Evolutionary conservation across 2,113 vertebrate species (phyloP).

Genomic region (Microtus richardsoni): DNA sequence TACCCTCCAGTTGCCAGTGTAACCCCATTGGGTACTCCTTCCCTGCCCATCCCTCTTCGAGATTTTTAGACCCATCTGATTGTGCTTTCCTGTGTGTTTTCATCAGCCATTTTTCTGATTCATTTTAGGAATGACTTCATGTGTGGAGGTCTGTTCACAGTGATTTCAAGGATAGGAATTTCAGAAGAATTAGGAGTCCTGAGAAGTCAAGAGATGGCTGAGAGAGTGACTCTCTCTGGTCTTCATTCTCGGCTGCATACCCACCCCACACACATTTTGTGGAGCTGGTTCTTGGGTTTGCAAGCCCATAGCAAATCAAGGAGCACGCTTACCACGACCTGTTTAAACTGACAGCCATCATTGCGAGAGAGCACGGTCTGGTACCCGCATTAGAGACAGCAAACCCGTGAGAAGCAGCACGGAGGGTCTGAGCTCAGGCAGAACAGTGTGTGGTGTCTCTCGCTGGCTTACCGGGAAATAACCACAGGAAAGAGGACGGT

Average conservation of each 20-base stretch:
- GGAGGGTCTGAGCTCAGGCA: not conserved
- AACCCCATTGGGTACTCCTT: not conserved
- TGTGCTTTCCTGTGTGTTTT: not conserved
- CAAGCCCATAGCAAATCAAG: constrained; percentile 11
- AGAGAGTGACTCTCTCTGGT: not conserved
- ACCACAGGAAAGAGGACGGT: not conserved
- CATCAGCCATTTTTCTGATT: not conserved
- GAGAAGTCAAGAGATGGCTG: not conserved
- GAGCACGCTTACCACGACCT: not conserved
- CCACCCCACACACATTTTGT: not conserved
- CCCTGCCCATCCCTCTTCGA: not conserved
- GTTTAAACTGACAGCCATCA: constrained; percentile 4
- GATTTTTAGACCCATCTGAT: too few species aligned
- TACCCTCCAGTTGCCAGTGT: not conserved
- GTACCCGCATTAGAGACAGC: not conserved
- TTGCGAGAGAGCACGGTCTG: not conserved
- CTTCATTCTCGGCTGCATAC: not conserved
- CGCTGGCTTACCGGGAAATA: not conserved
- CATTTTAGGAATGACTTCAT: not conserved
- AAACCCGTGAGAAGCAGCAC: not conserved
- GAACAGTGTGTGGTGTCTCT: not conserved
- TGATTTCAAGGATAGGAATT: not conserved
- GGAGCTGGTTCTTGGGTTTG: not conserved
- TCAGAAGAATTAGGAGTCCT: not conserved
- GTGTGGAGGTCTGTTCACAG: not conserved